phyloP scores from a whole-genome alignment of 2,888 invertebrate genomes.

The Apodemia hepburni region DNA sequence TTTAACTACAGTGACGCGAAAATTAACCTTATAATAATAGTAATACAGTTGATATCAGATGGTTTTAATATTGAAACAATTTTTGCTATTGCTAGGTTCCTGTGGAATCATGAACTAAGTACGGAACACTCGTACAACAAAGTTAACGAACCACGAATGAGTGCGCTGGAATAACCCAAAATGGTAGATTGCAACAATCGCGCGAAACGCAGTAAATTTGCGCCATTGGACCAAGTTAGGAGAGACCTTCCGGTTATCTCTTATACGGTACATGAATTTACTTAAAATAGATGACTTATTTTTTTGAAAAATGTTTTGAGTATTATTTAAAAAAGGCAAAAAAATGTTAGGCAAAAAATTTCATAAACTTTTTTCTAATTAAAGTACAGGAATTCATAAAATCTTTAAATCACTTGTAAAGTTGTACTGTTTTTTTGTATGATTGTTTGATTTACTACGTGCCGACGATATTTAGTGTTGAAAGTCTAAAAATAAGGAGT shows the following conservation, averaged over 20 bases:
- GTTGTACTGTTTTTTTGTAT: too few relatives aligned
- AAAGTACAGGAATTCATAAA: too few relatives aligned
- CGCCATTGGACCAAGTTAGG: conserved; percentile 40
- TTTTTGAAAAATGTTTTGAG: too few relatives aligned
- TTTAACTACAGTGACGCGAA: neutral
- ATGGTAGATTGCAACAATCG: conserved; percentile 70
- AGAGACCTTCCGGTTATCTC: conserved; percentile 21
- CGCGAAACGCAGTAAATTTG: conserved; percentile 64
- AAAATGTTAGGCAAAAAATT: too few relatives aligned
- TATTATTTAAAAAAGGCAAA: too few relatives aligned
- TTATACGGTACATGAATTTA: neutral
- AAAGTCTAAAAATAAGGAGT: too few relatives aligned
- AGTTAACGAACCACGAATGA: conserved; percentile 74
- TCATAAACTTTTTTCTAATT: too few relatives aligned
- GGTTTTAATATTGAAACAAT: conserved; percentile 28
- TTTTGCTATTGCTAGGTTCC: conserved; percentile 35
- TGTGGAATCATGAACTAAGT: conserved; percentile 62
- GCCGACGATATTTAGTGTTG: too few relatives aligned
- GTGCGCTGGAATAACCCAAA: conserved; percentile 63
- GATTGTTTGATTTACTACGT: too few relatives aligned
- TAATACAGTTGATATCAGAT: conserved; percentile 4
- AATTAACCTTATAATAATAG: neutral
- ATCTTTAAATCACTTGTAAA: too few relatives aligned
- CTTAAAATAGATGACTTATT: too few relatives aligned
- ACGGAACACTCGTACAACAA: conserved; percentile 63